Evolutionary conservation across 2,797 vertebrate genomes (phyloP).

Genomic region (Peromyscus eremicus): DNA sequence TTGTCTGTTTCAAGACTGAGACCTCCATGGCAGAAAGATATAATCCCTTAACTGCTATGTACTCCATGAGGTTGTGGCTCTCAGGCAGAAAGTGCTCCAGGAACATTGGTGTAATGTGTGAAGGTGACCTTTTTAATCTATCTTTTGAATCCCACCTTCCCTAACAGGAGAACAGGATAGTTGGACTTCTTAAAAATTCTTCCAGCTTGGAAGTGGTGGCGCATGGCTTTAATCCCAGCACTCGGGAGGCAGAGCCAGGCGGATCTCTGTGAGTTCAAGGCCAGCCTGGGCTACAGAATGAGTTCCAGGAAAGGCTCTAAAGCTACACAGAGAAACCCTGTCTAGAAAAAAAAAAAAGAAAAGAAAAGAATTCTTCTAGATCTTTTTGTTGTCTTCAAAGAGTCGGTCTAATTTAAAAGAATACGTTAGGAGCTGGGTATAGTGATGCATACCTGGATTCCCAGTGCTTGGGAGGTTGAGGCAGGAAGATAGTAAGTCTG

Average conservation of each 20-base stretch:
- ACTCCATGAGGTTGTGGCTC: not conserved
- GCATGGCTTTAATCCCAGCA: too few relatives aligned
- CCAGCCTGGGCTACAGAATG: too few relatives aligned
- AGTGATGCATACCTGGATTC: not conserved
- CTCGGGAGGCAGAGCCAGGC: too few relatives aligned
- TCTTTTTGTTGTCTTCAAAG: constrained; percentile 23
- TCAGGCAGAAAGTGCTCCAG: not conserved
- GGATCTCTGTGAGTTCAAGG: too few relatives aligned
- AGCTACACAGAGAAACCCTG: too few relatives aligned
- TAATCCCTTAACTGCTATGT: not conserved
- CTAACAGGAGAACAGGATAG: not conserved
- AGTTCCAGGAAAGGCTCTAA: too few relatives aligned
- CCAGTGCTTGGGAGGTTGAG: not conserved
- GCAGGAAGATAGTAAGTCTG: not conserved
- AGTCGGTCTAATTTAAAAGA: constrained; percentile 31
- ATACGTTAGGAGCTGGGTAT: not conserved
- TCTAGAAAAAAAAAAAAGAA: too few relatives aligned
- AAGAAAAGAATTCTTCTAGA: not conserved
- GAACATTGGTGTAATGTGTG: not conserved
- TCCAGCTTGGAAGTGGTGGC: not conserved
- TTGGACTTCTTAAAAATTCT: not conserved
- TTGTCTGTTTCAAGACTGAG: not conserved
- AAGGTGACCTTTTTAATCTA: not conserved
- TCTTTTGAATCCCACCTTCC: not conserved
- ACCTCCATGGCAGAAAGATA: not conserved